Evolutionary conservation across 2,888 invertebrate species (phyloP).

Genomic region (Synergus laeviventris): DNA sequence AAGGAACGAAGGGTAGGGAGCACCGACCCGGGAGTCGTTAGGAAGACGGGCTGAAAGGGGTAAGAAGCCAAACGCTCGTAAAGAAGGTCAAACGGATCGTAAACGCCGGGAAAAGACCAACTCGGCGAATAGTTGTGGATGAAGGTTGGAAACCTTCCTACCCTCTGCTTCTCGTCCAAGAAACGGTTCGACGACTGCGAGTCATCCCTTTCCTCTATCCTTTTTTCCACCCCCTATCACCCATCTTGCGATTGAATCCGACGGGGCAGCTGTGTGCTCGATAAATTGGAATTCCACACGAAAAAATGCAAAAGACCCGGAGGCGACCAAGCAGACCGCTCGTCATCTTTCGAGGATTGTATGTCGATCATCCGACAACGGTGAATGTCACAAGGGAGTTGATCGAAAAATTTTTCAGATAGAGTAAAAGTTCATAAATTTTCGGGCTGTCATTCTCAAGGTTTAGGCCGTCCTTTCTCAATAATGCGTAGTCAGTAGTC

Average conservation of each 20-base stretch:
- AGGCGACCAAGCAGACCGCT: conserved; percentile 32
- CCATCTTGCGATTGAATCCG: conserved; percentile 35
- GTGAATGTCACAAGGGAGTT: conserved; percentile 5
- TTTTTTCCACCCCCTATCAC: conserved; percentile 1
- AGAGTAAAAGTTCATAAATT: conserved; percentile 31
- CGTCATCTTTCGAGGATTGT: conserved; percentile 34
- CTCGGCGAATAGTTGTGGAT: conserved; percentile 57
- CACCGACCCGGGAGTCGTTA: conserved; percentile 64
- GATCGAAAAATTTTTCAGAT: conserved; percentile 35
- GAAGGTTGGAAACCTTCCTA: conserved; percentile 58
- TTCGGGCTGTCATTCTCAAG: conserved; percentile 24
- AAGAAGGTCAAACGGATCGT: conserved; percentile 71
- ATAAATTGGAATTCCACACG: conserved; percentile 36
- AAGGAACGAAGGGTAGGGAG: conserved; percentile 44
- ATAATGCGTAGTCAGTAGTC: conserved; percentile 6
- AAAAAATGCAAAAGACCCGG: conserved; percentile 31
- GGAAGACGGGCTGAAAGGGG: conserved; percentile 65
- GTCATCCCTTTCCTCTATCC: conserved; percentile 34
- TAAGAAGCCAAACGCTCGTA: conserved; percentile 69
- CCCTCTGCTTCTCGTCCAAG: conserved; percentile 15
- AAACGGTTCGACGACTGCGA: conserved; percentile 33
- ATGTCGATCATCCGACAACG: conserved; percentile 34
- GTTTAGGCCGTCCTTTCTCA: conserved; percentile 4
- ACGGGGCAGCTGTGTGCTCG: conserved; percentile 38
- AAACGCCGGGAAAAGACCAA: conserved; percentile 64